Percentiles rank a stretch among this genome's conserved stretches.
Conservation (phyloP, 2,888 invertebrate genomes). For the Gymnoscelis rufifasciata region DNA sequence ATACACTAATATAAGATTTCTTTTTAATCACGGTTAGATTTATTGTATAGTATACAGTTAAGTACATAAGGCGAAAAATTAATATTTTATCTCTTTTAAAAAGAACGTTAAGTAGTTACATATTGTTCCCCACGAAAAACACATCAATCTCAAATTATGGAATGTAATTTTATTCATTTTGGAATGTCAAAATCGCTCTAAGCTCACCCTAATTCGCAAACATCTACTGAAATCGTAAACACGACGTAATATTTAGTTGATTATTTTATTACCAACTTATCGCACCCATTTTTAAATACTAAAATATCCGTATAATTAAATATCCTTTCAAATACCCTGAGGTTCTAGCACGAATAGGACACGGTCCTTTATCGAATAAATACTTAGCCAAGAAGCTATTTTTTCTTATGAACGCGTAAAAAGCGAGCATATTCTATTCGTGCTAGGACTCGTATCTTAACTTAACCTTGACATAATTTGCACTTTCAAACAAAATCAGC, state of each 20-base stretch:
- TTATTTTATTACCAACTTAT: constrained; percentile 39
- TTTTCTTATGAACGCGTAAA: neutral
- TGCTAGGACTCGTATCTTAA: constrained; percentile 43
- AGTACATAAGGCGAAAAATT: constrained; percentile 65
- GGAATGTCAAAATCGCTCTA: constrained; percentile 51
- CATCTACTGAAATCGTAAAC: constrained; percentile 36
- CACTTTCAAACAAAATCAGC: constrained; percentile 68
- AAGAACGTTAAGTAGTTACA: constrained; percentile 55
- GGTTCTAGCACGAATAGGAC: neutral
- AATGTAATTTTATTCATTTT: constrained; percentile 54
- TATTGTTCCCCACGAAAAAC: constrained; percentile 64
- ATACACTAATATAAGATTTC: constrained; percentile 61
- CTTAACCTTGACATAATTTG: constrained; percentile 70
- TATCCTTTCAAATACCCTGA: constrained; percentile 53
- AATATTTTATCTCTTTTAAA: constrained; percentile 43
- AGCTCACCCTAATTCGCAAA: constrained; percentile 30
- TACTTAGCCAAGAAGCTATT: neutral
- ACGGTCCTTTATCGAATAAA: neutral
- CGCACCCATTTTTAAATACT: constrained; percentile 64
- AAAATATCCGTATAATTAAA: constrained; percentile 67
- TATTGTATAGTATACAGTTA: constrained; percentile 46
- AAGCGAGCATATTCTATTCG: constrained; percentile 2
- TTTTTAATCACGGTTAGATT: constrained; percentile 51
- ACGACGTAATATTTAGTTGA: constrained; percentile 34
- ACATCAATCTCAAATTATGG: constrained; percentile 52